These are phyloP conservation scores for Fabriciana adippe DNA, from an alignment of 2,888 invertebrate species.

Conservation along the genomic window DNA sequence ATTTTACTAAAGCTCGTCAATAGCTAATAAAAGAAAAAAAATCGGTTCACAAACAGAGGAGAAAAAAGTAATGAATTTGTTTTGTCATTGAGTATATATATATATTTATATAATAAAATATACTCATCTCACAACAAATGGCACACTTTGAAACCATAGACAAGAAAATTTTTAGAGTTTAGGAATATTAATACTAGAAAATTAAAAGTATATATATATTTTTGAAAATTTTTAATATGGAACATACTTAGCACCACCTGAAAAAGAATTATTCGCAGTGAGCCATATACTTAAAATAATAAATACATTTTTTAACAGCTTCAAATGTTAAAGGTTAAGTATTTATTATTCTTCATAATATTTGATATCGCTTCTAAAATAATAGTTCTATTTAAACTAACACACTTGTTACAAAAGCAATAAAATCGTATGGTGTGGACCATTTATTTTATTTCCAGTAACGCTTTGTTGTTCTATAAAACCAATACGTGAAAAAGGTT, in stretches of 20 bases:
- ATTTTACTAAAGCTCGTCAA: too few species aligned
- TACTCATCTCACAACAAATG: too few species aligned
- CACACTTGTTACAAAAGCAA: slow-evolving; percentile 40
- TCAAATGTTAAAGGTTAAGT: not conserved
- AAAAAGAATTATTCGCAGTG: too few species aligned
- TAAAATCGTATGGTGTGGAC: slow-evolving; percentile 39
- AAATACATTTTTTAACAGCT: not conserved
- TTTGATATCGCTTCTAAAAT: slow-evolving; percentile 11
- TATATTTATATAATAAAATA: too few species aligned
- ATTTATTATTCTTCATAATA: slow-evolving; percentile 6
- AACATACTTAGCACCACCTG: too few species aligned
- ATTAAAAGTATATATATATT: too few species aligned
- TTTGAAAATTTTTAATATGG: too few species aligned
- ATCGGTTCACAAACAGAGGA: too few species aligned
- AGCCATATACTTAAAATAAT: not conserved
- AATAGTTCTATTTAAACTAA: slow-evolving; percentile 31
- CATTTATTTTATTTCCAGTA: slow-evolving; percentile 40
- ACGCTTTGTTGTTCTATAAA: slow-evolving; percentile 40
- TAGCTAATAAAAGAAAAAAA: too few species aligned
- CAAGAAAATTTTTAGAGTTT: not conserved
- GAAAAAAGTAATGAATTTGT: too few species aligned
- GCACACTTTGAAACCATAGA: too few species aligned
- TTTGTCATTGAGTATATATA: too few species aligned
- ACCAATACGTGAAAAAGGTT: slow-evolving; percentile 41
- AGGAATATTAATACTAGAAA: slow-evolving; percentile 1